Conservation (phyloP, 2,113 vertebrate species). For the Prionailurus viverrinus region DNA sequence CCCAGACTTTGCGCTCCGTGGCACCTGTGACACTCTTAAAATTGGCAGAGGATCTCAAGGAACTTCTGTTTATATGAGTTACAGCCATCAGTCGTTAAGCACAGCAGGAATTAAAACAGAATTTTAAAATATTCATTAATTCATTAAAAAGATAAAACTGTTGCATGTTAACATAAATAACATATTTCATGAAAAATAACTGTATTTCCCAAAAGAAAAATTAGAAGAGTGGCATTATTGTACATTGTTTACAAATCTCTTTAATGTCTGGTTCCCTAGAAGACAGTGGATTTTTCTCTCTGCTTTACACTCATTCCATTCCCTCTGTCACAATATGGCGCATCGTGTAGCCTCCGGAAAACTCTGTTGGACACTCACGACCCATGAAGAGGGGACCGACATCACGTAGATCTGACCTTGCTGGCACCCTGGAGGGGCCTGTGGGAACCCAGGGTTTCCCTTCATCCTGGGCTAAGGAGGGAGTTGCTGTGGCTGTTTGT, state of each 20-base stretch:
- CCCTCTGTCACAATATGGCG: not conserved
- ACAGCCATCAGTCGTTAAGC: not conserved
- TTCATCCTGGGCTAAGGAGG: not conserved
- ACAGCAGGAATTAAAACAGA: conserved; percentile 41
- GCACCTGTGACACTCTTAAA: not conserved
- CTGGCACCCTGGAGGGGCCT: not conserved
- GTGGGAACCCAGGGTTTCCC: not conserved
- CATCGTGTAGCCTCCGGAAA: not conserved
- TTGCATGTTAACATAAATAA: not conserved
- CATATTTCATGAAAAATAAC: conserved; percentile 8
- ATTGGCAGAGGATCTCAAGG: not conserved
- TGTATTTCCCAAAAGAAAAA: not conserved
- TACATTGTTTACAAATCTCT: not conserved
- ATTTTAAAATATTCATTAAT: not conserved
- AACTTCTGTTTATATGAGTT: conserved; percentile 2
- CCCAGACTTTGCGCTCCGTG: not conserved
- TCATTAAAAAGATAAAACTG: not conserved
- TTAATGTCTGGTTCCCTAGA: not conserved
- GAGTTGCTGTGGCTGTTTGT: not conserved
- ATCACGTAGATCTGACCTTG: not conserved
- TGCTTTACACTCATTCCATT: not conserved
- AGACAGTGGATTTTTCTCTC: not conserved
- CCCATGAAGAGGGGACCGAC: not conserved
- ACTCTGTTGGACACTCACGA: not conserved
- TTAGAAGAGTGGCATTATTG: not conserved